Evolutionary conservation across 37 sponge, comb jelly and placozoan species (phyloP), one percentile per base, ranked within the genome.

Genomic region (Trichoplax adhaerens): DNA sequence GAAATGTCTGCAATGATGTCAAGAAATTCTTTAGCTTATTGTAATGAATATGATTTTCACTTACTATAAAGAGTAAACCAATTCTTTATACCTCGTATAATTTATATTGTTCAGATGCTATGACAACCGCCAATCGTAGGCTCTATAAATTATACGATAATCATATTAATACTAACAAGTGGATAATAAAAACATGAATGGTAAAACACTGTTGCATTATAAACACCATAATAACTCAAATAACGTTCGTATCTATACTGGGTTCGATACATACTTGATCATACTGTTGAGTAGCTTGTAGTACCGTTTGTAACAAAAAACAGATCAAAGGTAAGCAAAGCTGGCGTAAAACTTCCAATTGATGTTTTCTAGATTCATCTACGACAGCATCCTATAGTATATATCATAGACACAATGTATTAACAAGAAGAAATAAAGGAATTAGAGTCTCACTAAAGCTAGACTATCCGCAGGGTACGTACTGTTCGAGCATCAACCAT

Each of bases 91-190:
- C 29, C 29, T 80, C 58, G 70, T 92, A 82, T 7, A 92, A 83
- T 56, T 82, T 65, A 57, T 78, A 76, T 52, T 79, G 64, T 65
- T 87, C 83, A 59, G 84, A 75, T 46, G 85, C 88, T 65, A 92
- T 65, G 49, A 84, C 72, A 62, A 85, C 86, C 64, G 83, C 84
- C 10, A 92, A 10, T 46, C 78, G 56, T 2, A 92, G 78, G 6
- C 8, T 55, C 5, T 8, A 8, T 65, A 60, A 76, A 53, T 29
- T 29, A 69, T 1, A 4, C 5, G 49, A 69, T 74, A 69, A 67
- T 48, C 48, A 46, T 6, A 1, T 50, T 4, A 6, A 48, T 72
- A 8, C 8, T 71, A 51, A 59, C 60, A 59, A 51, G 48, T 72
- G 57, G 54, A 29, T 4, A 52, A 48, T 68, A 4, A 2, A 12